Conservation (phyloP, 2,113 vertebrate genomes). For the Marcusenius ussheri region DNA sequence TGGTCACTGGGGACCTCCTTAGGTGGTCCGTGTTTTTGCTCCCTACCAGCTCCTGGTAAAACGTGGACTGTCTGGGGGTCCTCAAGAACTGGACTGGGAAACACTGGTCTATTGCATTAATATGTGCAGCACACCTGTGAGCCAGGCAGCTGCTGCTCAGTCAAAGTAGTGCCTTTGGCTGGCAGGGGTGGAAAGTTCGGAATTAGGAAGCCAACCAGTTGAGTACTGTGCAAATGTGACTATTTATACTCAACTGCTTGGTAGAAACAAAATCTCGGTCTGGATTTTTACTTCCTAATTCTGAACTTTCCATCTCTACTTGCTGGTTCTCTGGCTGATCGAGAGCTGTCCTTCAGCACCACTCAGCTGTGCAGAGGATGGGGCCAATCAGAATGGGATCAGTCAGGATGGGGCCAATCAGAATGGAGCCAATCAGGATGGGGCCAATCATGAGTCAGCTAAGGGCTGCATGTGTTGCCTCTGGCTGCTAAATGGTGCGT, state of each 20-base stretch:
- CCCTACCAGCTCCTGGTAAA: neutral
- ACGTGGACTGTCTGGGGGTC: neutral
- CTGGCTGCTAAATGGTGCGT: neutral
- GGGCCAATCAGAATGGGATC: neutral
- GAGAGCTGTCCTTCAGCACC: neutral
- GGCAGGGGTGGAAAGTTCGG: neutral
- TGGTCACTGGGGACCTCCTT: neutral
- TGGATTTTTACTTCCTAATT: neutral
- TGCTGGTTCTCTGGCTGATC: neutral
- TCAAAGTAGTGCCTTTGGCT: neutral
- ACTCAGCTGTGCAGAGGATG: neutral
- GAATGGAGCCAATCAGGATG: neutral
- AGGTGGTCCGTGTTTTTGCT: neutral
- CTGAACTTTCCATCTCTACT: neutral
- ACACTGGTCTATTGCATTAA: neutral
- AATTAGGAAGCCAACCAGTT: neutral
- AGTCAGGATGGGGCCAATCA: neutral
- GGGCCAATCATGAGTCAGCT: neutral
- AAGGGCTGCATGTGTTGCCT: neutral
- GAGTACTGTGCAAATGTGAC: neutral
- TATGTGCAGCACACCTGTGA: neutral
- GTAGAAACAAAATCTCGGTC: neutral
- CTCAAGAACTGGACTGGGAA: neutral
- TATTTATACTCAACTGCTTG: neutral
- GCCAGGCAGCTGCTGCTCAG: neutral